A percentile compares a stretch with the other conserved stretches of the same genome.
Conservation (phyloP, 2,797 vertebrate genomes). For the Okamejei kenojei region DNA sequence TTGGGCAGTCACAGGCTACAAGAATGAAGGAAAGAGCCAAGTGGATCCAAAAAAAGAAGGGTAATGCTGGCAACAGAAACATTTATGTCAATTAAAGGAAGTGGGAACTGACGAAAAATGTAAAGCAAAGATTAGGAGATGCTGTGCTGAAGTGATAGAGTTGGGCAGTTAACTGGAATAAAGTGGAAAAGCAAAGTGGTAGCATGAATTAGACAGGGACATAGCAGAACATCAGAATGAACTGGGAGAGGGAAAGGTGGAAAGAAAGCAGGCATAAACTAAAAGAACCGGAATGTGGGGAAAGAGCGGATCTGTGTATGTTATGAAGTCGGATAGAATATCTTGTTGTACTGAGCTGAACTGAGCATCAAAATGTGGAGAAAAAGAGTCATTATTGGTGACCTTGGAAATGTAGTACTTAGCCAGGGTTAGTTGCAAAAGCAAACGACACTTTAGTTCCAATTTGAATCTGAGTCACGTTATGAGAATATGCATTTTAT, state of each 20-base stretch:
- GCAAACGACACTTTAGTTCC: not conserved
- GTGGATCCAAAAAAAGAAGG: not conserved
- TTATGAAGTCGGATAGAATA: not conserved
- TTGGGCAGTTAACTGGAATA: not conserved
- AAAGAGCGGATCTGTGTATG: not conserved
- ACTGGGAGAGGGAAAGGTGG: not conserved
- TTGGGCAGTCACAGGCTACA: not conserved
- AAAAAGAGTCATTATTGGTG: not conserved
- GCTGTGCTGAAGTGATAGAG: not conserved
- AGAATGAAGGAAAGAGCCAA: not conserved
- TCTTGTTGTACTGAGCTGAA: not conserved
- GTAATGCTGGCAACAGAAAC: not conserved
- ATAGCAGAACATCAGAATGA: not conserved
- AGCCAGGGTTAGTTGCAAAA: not conserved
- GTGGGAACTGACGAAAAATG: not conserved
- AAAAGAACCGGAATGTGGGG: not conserved
- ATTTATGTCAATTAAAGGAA: not conserved
- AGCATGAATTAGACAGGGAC: not conserved
- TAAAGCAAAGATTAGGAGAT: not conserved
- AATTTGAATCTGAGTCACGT: not conserved
- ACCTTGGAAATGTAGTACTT: not conserved
- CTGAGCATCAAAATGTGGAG: not conserved
- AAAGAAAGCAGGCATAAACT: not conserved
- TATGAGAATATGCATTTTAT: not conserved
- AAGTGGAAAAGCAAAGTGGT: not conserved